Evolutionary conservation across 23 tunicate species (phyloP).

Genomic region (Aplidium turbinatum): DNA sequence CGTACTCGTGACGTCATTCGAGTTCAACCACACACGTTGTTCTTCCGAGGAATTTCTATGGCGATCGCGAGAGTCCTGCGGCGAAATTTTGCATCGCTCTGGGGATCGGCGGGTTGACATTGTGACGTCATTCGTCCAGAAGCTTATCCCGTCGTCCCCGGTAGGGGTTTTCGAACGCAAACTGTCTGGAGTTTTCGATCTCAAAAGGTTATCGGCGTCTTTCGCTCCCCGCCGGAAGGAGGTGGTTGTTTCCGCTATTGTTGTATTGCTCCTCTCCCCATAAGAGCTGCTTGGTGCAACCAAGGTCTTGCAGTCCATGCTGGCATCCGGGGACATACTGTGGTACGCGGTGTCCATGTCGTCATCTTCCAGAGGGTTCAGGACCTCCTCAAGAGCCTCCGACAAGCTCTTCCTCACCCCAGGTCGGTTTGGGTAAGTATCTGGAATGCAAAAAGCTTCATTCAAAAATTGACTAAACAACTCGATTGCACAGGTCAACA

Average conservation of each 20-base stretch:
- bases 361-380: slow-evolving; percentile 46
- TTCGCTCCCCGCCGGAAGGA: background rate
- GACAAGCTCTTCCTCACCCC: slow-evolving; percentile 69
- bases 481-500: no score
- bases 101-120: slow-evolving; percentile 25
- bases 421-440: background rate
- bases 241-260: background rate
- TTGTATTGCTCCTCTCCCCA: background rate
- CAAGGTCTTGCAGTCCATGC: slow-evolving; percentile 61
- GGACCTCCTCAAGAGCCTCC: slow-evolving; percentile 79
- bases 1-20: background rate
- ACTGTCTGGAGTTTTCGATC: slow-evolving; percentile 74
- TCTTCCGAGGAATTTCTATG: background rate
- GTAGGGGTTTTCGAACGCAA: slow-evolving; percentile 54
- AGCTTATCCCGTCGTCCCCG: slow-evolving; percentile 31
- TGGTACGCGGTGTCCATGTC: slow-evolving; percentile 41
- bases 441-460: no score
- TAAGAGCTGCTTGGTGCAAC: slow-evolving; percentile 12
- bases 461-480: no score
- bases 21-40: slow-evolving; percentile 23
- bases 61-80: no score
- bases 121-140: slow-evolving; percentile 43
- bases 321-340: slow-evolving; percentile 78
- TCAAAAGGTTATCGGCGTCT: background rate
- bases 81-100: no score